phyloP scores from a whole-genome alignment of 2,797 vertebrate genomes.

The Coilia nasus region DNA sequence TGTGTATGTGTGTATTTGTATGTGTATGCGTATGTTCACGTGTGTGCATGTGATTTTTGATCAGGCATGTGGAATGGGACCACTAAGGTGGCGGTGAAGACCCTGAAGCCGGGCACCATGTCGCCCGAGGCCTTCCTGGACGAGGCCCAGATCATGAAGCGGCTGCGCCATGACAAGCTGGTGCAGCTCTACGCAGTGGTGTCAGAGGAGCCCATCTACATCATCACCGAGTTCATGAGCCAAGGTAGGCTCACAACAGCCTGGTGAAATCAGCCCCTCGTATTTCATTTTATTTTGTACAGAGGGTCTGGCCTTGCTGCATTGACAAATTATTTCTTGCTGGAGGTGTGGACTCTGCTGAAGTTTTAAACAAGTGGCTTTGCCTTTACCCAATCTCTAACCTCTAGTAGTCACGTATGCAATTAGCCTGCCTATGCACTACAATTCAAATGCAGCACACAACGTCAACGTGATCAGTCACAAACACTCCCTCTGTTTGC shows the following conservation, averaged over 20 bases:
- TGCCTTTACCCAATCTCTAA: too few relatives aligned
- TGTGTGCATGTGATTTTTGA: slow-evolving; percentile 34
- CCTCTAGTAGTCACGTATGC: too few relatives aligned
- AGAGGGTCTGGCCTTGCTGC: too few relatives aligned
- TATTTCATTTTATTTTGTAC: too few relatives aligned
- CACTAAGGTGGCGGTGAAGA: slow-evolving; percentile 97
- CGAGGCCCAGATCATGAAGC: slow-evolving; percentile 98
- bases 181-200: slow-evolving; percentile 97
- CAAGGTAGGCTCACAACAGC: slow-evolving; percentile 79
- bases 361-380: too few relatives aligned
- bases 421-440: too few relatives aligned
- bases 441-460: too few relatives aligned
- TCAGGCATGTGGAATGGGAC: slow-evolving; percentile 95
- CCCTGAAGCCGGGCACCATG: slow-evolving; percentile 95
- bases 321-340: too few relatives aligned
- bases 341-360: too few relatives aligned
- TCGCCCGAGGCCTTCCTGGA: slow-evolving; percentile 96
- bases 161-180: slow-evolving; percentile 94
- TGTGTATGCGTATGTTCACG: not conserved
- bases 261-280: too few relatives aligned
- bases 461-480: too few relatives aligned
- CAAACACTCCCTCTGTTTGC: too few relatives aligned
- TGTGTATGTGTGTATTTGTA: not conserved
- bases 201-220: slow-evolving; percentile 97
- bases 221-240: slow-evolving; percentile 97